Conservation (phyloP, 1,140 invertebrate genomes). For the Tribolium castaneum region DNA sequence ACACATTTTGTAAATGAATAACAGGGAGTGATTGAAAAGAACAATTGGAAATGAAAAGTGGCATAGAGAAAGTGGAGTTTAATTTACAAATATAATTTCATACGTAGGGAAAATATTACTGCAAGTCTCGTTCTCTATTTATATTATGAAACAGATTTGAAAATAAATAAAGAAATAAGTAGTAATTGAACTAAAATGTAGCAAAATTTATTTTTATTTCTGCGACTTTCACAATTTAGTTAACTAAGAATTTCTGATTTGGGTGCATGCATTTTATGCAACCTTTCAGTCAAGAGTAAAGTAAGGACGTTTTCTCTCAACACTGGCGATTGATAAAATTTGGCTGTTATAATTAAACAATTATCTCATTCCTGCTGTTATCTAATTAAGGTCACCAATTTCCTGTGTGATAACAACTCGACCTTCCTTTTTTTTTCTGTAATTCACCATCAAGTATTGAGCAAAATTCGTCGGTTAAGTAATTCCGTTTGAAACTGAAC, state of each 20-base stretch:
- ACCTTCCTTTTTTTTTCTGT: not conserved
- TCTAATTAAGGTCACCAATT: too few relatives aligned
- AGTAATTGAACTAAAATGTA: not conserved
- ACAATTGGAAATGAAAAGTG: not conserved
- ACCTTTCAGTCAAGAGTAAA: not conserved
- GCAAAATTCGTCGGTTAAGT: not conserved
- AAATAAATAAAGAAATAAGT: not conserved
- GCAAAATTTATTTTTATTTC: not conserved
- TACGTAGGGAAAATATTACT: not conserved
- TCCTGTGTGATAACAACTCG: not conserved
- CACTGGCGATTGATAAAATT: too few relatives aligned
- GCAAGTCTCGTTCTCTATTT: not conserved
- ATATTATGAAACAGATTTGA: too few relatives aligned
- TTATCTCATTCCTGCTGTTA: too few relatives aligned
- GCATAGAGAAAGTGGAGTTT: not conserved
- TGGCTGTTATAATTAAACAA: too few relatives aligned
- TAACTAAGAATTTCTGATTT: not conserved
- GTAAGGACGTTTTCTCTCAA: too few relatives aligned
- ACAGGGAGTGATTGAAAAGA: not conserved
- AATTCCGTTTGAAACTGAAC: not conserved
- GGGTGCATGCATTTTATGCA: not conserved
- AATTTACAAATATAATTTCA: not conserved
- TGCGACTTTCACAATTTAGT: not conserved
- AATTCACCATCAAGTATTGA: not conserved
- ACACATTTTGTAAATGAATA: not conserved